Conservation (phyloP, 2,113 vertebrate genomes). For the Vicugna pacos region DNA sequence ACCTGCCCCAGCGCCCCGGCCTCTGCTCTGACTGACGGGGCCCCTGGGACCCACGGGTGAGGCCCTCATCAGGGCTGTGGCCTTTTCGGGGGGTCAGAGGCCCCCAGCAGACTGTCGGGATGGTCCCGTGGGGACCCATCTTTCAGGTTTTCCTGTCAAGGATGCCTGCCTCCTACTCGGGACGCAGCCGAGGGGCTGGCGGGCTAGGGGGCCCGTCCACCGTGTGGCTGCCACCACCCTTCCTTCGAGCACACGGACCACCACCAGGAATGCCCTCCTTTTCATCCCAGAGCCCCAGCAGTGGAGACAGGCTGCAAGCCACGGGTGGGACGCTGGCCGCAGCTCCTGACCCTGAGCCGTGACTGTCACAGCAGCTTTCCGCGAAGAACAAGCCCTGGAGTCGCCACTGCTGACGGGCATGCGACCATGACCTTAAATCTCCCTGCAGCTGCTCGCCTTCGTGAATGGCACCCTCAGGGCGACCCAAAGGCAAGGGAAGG, state of each 20-base stretch:
- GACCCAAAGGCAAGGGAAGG: fast-evolving
- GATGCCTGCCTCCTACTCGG: slow-evolving; percentile 65
- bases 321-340: fast-evolving
- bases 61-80: slow-evolving; percentile 60
- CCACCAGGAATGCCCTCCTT: slow-evolving; percentile 21
- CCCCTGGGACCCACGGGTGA: slow-evolving; percentile 46
- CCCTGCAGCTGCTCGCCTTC: background rate
- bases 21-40: slow-evolving; percentile 72
- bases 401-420: fast-evolving
- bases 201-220: slow-evolving; percentile 68
- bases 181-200: background rate
- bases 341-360: fast-evolving
- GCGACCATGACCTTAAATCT: background rate
- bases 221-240: background rate
- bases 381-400: background rate
- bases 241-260: fast-evolving
- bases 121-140: slow-evolving; percentile 78
- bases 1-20: slow-evolving; percentile 62
- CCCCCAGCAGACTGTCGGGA: slow-evolving; percentile 65
- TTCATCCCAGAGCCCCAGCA: slow-evolving; percentile 37
- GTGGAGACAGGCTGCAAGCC: background rate
- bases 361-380: background rate
- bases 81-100: slow-evolving; percentile 36
- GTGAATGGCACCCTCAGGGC: fast-evolving
- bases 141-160: slow-evolving; percentile 80